Conservation (phyloP, 2,888 invertebrate species). For the Eledone cirrhosa region DNA sequence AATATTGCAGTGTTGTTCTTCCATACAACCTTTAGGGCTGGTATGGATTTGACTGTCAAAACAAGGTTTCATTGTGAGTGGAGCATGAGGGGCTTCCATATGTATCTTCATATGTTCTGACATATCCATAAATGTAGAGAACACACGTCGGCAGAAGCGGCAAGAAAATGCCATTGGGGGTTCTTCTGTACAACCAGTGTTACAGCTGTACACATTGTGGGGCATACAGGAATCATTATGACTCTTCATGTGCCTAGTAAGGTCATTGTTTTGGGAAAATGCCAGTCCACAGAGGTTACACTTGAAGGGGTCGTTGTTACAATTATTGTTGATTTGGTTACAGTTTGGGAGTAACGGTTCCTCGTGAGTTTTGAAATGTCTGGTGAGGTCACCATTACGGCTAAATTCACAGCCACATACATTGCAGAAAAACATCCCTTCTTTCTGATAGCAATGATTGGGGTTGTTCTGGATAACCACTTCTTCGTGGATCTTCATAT, state of each 20-base stretch:
- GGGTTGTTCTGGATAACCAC: background rate
- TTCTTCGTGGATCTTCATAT: slow-evolving; percentile 18
- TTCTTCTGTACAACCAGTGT: slow-evolving; percentile 9
- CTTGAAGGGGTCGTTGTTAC: slow-evolving; percentile 11
- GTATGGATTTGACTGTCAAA: too few relatives aligned
- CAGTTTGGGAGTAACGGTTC: background rate
- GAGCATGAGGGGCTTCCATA: background rate
- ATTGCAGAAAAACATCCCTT: slow-evolving; percentile 5
- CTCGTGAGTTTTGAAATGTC: slow-evolving; percentile 13
- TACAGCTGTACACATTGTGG: background rate
- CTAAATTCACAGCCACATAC: slow-evolving; percentile 8
- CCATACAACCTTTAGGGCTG: too few relatives aligned
- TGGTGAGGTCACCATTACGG: slow-evolving; percentile 13
- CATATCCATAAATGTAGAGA: background rate
- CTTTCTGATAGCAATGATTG: background rate
- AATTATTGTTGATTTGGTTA: background rate
- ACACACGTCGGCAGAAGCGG: slow-evolving; percentile 3
- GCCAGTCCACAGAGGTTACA: slow-evolving; percentile 12
- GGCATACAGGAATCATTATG: slow-evolving; percentile 21
- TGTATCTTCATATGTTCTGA: slow-evolving; percentile 20
- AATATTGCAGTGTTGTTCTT: too few relatives aligned
- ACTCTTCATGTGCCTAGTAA: slow-evolving; percentile 17
- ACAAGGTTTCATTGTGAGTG: too few relatives aligned
- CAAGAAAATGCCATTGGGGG: background rate
- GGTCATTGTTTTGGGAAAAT: slow-evolving; percentile 4